These are phyloP conservation scores for Cheumatopsyche charites DNA, from an alignment of 1,140 invertebrate species.

Conservation along the genomic window DNA sequence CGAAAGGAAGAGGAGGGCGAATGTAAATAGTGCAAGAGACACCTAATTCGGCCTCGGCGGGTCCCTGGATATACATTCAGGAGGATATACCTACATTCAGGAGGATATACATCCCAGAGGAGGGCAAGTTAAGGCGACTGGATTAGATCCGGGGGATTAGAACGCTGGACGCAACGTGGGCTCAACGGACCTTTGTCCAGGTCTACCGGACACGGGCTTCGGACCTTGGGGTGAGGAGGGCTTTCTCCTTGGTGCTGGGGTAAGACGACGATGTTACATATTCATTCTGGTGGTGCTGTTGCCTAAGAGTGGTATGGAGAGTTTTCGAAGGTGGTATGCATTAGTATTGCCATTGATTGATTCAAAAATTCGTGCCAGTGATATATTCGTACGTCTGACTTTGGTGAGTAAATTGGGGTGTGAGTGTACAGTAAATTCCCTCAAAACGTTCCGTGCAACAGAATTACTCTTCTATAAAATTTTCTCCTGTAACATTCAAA, in stretches of 20 bases:
- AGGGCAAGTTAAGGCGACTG: constrained; percentile 44
- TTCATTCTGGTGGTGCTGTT: constrained; percentile 9
- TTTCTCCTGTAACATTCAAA: no score
- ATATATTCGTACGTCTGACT: no score
- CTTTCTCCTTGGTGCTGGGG: not conserved
- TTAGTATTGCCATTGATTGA: no score
- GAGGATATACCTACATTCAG: constrained; percentile 18
- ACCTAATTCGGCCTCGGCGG: constrained; percentile 26
- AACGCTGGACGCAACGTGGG: constrained; percentile 39
- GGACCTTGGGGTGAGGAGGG: not conserved
- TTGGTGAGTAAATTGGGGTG: no score
- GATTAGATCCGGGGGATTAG: constrained; percentile 41
- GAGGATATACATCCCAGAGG: constrained; percentile 33
- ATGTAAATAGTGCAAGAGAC: constrained; percentile 43
- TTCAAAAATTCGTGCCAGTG: no score
- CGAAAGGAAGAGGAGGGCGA: constrained; percentile 13
- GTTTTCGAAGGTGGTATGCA: no score
- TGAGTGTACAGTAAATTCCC: no score
- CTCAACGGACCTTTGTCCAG: constrained; percentile 37
- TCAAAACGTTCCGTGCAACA: no score
- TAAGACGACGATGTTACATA: not conserved
- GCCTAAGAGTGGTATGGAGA: no score
- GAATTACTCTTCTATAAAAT: no score
- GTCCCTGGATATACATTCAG: constrained; percentile 17
- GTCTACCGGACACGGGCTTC: not conserved